Evolutionary conservation across 2,888 invertebrate genomes (phyloP).

Genomic region (Steromphala cineraria): DNA sequence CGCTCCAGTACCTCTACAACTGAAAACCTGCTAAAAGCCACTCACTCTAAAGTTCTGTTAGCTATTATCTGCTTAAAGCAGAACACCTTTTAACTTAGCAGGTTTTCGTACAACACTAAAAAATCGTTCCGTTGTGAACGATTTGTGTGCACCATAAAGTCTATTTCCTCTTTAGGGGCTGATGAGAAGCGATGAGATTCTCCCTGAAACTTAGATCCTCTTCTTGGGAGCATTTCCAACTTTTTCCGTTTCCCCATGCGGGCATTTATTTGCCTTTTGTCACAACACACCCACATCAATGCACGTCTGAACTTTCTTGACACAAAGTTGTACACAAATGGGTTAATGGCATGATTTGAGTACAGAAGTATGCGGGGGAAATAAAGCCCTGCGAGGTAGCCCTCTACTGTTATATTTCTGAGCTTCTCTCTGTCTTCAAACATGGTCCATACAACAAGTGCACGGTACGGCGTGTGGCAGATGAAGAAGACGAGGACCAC

Average conservation of each 20-base stretch:
- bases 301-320: slow-evolving; percentile 46
- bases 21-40: no score
- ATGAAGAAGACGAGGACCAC: slow-evolving; percentile 49
- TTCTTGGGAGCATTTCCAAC: background rate
- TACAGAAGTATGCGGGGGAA: slow-evolving; percentile 42
- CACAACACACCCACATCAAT: slow-evolving; percentile 40
- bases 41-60: no score
- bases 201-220: background rate
- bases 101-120: slow-evolving; percentile 43
- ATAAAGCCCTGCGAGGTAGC: slow-evolving; percentile 41
- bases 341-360: slow-evolving; percentile 49
- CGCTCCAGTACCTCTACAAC: no score
- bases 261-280: slow-evolving; percentile 26
- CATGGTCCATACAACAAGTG: slow-evolving; percentile 41
- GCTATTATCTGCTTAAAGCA: background rate
- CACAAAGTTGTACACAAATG: slow-evolving; percentile 49
- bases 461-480: slow-evolving; percentile 48
- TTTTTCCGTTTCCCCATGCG: slow-evolving; percentile 24
- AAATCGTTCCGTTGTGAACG: slow-evolving; percentile 44
- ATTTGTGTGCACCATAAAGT: slow-evolving; percentile 27
- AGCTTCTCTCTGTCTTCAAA: slow-evolving; percentile 30
- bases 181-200: background rate
- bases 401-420: slow-evolving; percentile 28
- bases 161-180: slow-evolving; percentile 25
- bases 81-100: slow-evolving; percentile 14